Percentiles rank a stretch among this genome's conserved stretches.
phyloP scores from a whole-genome alignment of 1,140 invertebrate genomes.

The Aleiodes sp. region DNA sequence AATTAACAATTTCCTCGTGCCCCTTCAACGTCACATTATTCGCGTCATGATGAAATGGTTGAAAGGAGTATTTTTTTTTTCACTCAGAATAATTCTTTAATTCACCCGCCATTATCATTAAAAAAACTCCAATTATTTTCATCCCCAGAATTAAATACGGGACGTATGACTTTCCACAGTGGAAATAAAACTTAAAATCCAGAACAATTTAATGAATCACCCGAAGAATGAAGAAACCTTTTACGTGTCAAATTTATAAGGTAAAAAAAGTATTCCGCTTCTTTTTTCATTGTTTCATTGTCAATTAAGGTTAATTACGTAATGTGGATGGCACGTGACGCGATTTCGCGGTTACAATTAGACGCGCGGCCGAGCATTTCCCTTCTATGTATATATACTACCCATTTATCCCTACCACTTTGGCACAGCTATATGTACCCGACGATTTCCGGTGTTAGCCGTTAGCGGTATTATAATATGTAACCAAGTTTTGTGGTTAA shows the following conservation, averaged over 20 bases:
- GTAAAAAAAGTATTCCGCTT: background rate
- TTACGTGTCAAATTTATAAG: background rate
- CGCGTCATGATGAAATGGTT: no score
- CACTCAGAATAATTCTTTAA: background rate
- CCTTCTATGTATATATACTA: background rate
- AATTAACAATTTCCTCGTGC: no score
- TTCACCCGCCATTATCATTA: background rate
- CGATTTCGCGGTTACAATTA: constrained; percentile 30
- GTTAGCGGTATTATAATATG: constrained; percentile 44
- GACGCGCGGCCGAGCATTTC: background rate
- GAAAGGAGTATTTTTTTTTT: no score
- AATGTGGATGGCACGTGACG: constrained; percentile 19
- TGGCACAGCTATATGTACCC: background rate
- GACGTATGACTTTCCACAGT: background rate
- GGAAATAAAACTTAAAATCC: background rate
- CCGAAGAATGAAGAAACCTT: background rate
- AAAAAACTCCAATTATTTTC: background rate
- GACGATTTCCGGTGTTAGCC: constrained; percentile 18
- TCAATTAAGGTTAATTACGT: constrained; percentile 30
- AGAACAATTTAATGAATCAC: background rate
- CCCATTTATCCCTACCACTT: background rate
- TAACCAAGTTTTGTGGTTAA: constrained; percentile 42
- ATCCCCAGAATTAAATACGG: background rate
- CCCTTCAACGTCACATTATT: background rate
- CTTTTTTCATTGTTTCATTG: constrained; percentile 15